Conservation (phyloP, 1,140 invertebrate genomes). For the Daktulosphaira vitifoliae region DNA sequence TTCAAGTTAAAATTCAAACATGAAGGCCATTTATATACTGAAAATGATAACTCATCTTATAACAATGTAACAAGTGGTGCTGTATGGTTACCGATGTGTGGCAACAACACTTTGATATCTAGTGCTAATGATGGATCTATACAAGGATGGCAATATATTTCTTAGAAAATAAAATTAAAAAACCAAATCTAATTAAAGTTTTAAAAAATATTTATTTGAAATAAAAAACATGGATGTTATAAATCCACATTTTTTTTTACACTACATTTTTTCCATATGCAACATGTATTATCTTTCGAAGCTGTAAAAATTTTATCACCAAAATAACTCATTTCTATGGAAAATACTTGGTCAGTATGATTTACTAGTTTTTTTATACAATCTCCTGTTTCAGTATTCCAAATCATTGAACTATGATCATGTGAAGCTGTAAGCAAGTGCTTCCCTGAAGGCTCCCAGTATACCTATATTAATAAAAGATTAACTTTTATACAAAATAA, state of each 20-base stretch:
- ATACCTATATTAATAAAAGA: constrained; percentile 48
- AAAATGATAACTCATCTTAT: constrained; percentile 2
- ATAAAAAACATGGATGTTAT: too few species aligned
- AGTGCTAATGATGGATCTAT: constrained; percentile 26
- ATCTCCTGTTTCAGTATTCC: constrained; percentile 59
- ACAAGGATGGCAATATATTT: constrained; percentile 33
- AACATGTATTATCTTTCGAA: constrained; percentile 62
- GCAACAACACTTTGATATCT: constrained; percentile 9
- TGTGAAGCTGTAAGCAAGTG: constrained; percentile 62
- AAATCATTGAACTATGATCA: constrained; percentile 63
- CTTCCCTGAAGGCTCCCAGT: constrained; percentile 66
- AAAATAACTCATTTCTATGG: constrained; percentile 65
- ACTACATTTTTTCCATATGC: constrained; percentile 61
- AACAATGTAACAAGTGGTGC: constrained; percentile 13
- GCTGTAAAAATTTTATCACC: constrained; percentile 68
- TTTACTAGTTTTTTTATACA: constrained; percentile 61
- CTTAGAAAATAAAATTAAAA: neutral
- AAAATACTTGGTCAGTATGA: constrained; percentile 70
- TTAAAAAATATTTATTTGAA: too few species aligned
- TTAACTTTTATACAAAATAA: too few species aligned
- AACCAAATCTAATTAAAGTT: too few species aligned
- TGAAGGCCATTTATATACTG: constrained; percentile 29
- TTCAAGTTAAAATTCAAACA: constrained; percentile 17
- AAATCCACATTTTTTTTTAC: too few species aligned
- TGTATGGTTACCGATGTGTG: constrained; percentile 29